Percentiles rank a stretch among this genome's conserved stretches.
phyloP scores from a whole-genome alignment of 2,888 invertebrate species.

The Augiades crinisus region DNA sequence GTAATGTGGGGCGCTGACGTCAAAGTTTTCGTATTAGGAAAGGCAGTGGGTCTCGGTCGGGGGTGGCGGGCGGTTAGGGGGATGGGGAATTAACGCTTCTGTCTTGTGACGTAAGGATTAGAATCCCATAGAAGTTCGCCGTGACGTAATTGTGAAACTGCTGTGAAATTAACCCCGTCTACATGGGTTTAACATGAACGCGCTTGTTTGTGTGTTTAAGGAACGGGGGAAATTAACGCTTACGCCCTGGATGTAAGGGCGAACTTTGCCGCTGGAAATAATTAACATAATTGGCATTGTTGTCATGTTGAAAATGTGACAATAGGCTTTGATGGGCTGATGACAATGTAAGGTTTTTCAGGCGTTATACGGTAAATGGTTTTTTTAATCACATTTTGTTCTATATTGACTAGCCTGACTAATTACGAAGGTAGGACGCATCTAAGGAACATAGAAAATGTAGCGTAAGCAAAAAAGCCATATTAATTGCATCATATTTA shows the following conservation, averaged over 20 bases:
- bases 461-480: no score
- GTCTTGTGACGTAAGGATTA: slow-evolving; percentile 37
- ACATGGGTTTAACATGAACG: slow-evolving; percentile 19
- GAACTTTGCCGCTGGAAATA: not conserved
- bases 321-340: slow-evolving; percentile 1
- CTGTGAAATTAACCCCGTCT: slow-evolving; percentile 52
- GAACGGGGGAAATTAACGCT: not conserved
- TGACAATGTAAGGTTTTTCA: not conserved
- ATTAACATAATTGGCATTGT: slow-evolving; percentile 2
- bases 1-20: slow-evolving; percentile 62
- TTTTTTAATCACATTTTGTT: not conserved
- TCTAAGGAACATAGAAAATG: no score
- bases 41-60: slow-evolving; percentile 70
- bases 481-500: no score
- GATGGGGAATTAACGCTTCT: slow-evolving; percentile 43
- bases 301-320: not conserved
- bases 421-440: no score
- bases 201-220: not conserved
- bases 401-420: no score
- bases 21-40: slow-evolving; percentile 70
- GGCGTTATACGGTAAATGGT: not conserved
- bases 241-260: not conserved
- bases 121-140: slow-evolving; percentile 43
- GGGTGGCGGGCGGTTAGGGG: slow-evolving; percentile 33
- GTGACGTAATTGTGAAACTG: slow-evolving; percentile 46